Evolutionary conservation across 2,797 vertebrate species (phyloP).

Genomic region (Crocidura indochinensis): DNA sequence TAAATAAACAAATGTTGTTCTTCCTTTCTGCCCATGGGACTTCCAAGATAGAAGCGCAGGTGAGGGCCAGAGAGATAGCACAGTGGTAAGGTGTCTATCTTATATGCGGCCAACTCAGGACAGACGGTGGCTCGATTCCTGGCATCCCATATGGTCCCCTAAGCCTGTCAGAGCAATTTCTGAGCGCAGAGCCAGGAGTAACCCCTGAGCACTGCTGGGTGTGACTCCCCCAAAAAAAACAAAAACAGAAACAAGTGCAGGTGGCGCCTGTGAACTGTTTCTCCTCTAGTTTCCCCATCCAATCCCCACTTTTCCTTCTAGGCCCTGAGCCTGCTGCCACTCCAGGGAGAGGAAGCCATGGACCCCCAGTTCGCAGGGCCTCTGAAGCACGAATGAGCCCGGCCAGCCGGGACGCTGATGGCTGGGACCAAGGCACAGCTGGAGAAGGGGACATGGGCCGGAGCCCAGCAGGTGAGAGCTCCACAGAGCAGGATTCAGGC

Average conservation of each 20-base stretch:
- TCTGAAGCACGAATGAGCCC: constrained; percentile 88
- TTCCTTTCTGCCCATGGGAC: constrained; percentile 36
- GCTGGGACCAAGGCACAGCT: constrained; percentile 80
- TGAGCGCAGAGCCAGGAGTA: too few species aligned
- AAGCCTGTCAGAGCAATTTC: too few species aligned
- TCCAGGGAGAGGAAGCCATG: constrained; percentile 89
- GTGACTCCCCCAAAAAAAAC: too few species aligned
- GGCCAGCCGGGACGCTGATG: constrained; percentile 77
- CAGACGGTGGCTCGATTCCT: too few species aligned
- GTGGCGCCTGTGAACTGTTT: constrained; percentile 54
- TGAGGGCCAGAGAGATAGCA: not conserved
- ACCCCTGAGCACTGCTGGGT: too few species aligned
- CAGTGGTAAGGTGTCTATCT: too few species aligned
- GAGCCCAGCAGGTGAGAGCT: constrained; percentile 88
- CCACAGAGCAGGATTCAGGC: too few species aligned
- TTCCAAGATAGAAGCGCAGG: not conserved
- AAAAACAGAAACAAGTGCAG: constrained; percentile 73
- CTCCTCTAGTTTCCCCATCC: not conserved
- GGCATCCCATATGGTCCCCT: too few species aligned
- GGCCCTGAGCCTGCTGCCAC: constrained; percentile 83
- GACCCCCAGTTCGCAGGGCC: constrained; percentile 90
- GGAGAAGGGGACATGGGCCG: constrained; percentile 75
- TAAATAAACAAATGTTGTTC: not conserved
- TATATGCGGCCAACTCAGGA: too few species aligned
- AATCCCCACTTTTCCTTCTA: constrained; percentile 75